These are phyloP conservation scores for Hyles vespertilio DNA, from an alignment of 1,140 invertebrate genomes.

Conservation along the genomic window DNA sequence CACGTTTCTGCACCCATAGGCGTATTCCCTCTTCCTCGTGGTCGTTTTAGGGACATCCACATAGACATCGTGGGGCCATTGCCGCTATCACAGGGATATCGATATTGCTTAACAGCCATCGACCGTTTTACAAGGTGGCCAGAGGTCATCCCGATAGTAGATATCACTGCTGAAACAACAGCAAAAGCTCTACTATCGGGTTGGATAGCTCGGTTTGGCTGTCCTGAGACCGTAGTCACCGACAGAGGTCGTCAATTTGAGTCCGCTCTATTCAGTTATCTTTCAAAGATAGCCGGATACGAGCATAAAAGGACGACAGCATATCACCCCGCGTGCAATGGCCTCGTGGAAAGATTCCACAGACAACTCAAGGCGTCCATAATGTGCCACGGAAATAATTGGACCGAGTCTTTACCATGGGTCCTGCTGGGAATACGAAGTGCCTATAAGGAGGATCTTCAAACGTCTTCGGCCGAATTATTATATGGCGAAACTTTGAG, in stretches of 20 bases:
- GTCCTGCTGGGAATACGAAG: no score
- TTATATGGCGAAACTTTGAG: no score
- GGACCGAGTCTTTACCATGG: no score
- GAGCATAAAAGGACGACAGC: no score
- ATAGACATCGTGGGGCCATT: constrained; percentile 1
- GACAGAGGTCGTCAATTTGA: neutral
- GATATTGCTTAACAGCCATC: constrained; percentile 6
- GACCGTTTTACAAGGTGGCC: constrained; percentile 9
- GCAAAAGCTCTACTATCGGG: neutral
- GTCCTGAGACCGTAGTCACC: neutral
- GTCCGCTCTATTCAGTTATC: no score
- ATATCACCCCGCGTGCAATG: no score
- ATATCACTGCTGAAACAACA: constrained; percentile 5
- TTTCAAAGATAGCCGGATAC: no score
- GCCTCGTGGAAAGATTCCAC: no score
- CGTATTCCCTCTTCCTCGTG: neutral
- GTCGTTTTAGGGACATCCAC: neutral
- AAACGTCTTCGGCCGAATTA: no score
- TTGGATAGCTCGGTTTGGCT: constrained; percentile 7
- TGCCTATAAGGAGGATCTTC: no score
- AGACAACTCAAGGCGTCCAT: no score
- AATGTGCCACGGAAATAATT: no score
- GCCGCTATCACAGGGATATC: neutral
- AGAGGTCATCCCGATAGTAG: constrained; percentile 1
- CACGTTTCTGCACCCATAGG: neutral